These are phyloP conservation scores for Aphaenogaster floridana DNA, from an alignment of 1,140 invertebrate genomes.

Conservation along the genomic window DNA sequence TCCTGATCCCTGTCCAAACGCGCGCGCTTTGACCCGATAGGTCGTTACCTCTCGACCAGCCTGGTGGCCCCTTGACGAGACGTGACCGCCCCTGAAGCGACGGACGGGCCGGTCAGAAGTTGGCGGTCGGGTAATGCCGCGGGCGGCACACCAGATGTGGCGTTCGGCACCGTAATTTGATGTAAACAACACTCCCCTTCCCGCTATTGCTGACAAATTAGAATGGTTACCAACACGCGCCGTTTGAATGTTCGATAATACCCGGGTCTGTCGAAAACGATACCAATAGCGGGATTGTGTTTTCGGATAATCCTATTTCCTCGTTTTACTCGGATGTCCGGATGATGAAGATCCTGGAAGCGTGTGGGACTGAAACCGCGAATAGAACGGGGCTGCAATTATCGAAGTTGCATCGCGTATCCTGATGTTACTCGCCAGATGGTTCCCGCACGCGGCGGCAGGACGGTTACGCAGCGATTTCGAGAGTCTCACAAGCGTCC, in stretches of 20 bases:
- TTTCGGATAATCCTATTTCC: constrained; percentile 25
- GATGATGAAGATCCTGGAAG: constrained; percentile 26
- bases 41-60: constrained; percentile 74
- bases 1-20: constrained; percentile 36
- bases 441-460: constrained; percentile 46
- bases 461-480: constrained; percentile 57
- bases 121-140: constrained; percentile 29
- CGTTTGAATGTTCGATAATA: constrained; percentile 31
- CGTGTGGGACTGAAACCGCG: constrained; percentile 1
- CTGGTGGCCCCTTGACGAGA: constrained; percentile 76
- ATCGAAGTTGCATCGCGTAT: constrained; percentile 56
- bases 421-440: constrained; percentile 57
- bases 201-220: constrained; percentile 29
- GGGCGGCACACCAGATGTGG: constrained; percentile 35
- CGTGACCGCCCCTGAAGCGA: constrained; percentile 73
- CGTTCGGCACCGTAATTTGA: constrained; percentile 55
- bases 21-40: constrained; percentile 69
- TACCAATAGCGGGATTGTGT: constrained; percentile 36
- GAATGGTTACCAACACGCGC: constrained; percentile 35
- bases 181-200: constrained; percentile 29
- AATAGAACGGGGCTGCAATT: constrained; percentile 39
- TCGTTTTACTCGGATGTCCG: constrained; percentile 29
- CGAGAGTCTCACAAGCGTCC: constrained; percentile 34
- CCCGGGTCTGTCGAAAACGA: constrained; percentile 4
- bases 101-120: constrained; percentile 51